Base-by-base conservation (phyloP, 2,888 invertebrate genomes). In the Neoitamus cyanurus region DNA sequence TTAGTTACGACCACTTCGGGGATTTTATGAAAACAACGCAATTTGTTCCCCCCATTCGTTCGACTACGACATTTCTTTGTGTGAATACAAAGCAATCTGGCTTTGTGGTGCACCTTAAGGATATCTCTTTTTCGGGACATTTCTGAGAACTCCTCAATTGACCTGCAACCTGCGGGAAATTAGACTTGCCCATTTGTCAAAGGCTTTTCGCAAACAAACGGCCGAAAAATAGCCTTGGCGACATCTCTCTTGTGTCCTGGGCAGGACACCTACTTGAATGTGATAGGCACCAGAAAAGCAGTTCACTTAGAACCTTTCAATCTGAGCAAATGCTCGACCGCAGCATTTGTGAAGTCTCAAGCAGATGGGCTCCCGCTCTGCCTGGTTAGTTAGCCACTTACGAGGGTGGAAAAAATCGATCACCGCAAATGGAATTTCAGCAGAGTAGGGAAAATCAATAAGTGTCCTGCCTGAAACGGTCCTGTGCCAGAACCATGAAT, bases 1-100 rank as follows among this genome's bases (percentile, higher is more conserved):
- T 58, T 58, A 3, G 58, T 58, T 58, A 58, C 58, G 58, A 58
- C 58, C 58, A 58, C 58, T 58, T 58, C 9, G 20, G 58, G 0
- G 20, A 58, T 58, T 58, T 58, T 58, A 58, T 58, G 58, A 58
- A 58, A 58, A 58, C 58, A 58, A 58, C 58, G 58, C 58, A 58
- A 58, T 58, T 58, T 25, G n/a, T 48, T 7, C 58, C 9, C 20
- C 58, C 9, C 13, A 9, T 15, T 20, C 48, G 3, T 42, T 42
- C 42, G 0, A 5, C 5, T 42, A 58, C 7, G 25, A 58, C n/a
- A 58, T 20, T 58, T 58, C 9, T 58, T 58, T 58, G 48, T 58
- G 58, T 20, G 20, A 20, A 58, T 58, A 58, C 20, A 58, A 58
- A 58, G 25, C 25, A 58, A 58, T 58, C 25, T 25, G 6, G 9